Conservation (phyloP, 2,888 invertebrate species). For the Deroplatys truncata region DNA sequence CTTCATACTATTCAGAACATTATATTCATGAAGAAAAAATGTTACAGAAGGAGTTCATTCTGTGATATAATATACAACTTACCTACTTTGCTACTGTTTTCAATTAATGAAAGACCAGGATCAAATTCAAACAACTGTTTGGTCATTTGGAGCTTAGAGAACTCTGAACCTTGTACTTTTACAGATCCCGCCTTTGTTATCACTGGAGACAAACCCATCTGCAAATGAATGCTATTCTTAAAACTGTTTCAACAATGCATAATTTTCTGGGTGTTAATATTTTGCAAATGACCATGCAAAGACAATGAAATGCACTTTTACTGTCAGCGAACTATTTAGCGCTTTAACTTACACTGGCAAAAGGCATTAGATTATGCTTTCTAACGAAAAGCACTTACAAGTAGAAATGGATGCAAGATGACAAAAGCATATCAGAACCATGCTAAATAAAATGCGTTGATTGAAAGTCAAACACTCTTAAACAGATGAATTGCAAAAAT, state of each 20-base stretch:
- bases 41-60: too few relatives aligned
- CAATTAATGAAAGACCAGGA: background rate
- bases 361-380: too few relatives aligned
- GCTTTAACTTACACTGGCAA: too few relatives aligned
- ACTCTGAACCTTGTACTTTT: background rate
- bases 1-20: too few relatives aligned
- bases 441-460: too few relatives aligned
- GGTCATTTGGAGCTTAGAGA: background rate
- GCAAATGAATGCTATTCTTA: background rate
- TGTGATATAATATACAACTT: background rate
- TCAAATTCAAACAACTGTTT: constrained; percentile 1
- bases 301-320: background rate
- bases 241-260: background rate
- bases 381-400: too few relatives aligned
- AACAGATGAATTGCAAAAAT: too few relatives aligned
- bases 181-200: background rate
- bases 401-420: too few relatives aligned
- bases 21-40: too few relatives aligned
- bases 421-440: too few relatives aligned
- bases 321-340: background rate
- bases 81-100: background rate
- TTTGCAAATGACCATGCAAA: background rate
- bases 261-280: background rate
- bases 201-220: background rate
- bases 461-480: too few relatives aligned